A percentile compares a stretch with the other conserved stretches of the same genome.
Evolutionary conservation across 2,888 invertebrate genomes (phyloP).

Genomic region (Abrostola triplasia): DNA sequence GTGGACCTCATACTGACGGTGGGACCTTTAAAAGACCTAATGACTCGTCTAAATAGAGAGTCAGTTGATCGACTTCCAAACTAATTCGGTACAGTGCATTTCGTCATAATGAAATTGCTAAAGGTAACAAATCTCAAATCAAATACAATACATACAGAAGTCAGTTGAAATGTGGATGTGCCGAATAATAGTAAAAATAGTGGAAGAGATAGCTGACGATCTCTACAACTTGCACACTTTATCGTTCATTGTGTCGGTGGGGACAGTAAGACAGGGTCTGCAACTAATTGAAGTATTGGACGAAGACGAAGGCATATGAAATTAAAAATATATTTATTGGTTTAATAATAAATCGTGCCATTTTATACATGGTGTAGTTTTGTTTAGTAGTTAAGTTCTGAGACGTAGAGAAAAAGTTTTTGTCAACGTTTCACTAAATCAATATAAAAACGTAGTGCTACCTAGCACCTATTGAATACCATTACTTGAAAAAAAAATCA

Average conservation of each 20-base stretch:
- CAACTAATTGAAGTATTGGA: slow-evolving; percentile 78
- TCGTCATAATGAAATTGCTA: slow-evolving; percentile 51
- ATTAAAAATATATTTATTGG: slow-evolving; percentile 26
- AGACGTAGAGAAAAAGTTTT: not conserved
- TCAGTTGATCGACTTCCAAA: slow-evolving; percentile 40
- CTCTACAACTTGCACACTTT: slow-evolving; percentile 77
- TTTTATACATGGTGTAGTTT: slow-evolving; percentile 20
- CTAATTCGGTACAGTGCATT: slow-evolving; percentile 38
- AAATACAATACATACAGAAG: slow-evolving; percentile 30
- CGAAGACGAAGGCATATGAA: slow-evolving; percentile 69
- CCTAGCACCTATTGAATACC: no score
- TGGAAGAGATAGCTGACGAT: slow-evolving; percentile 73
- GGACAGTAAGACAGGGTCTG: slow-evolving; percentile 74
- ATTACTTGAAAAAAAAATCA: no score
- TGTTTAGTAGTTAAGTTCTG: not conserved
- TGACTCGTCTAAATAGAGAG: slow-evolving; percentile 68
- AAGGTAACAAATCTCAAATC: slow-evolving; percentile 35
- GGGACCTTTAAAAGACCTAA: slow-evolving; percentile 74
- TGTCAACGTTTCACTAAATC: not conserved
- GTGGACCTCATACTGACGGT: slow-evolving; percentile 80
- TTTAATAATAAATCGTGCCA: slow-evolving; percentile 33
- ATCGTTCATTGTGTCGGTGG: slow-evolving; percentile 78
- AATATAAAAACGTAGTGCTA: no score
- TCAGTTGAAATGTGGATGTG: slow-evolving; percentile 79
- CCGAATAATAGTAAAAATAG: slow-evolving; percentile 74